Evolutionary conservation across 1,140 invertebrate species (phyloP).

Genomic region (Caenorhabditis inopinata): DNA sequence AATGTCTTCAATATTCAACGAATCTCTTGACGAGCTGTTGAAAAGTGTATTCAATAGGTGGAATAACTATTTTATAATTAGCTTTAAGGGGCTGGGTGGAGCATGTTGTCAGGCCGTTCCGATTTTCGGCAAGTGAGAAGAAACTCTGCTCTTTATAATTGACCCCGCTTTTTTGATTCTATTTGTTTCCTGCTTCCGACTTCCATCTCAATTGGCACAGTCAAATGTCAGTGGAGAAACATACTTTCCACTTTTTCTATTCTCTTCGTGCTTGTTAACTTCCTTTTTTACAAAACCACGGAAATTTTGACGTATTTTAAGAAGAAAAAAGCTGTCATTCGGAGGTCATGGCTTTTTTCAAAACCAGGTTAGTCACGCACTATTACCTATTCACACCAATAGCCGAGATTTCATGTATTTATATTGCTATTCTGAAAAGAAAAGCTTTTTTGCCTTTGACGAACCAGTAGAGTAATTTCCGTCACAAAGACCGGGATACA

Average conservation of each 20-base stretch:
- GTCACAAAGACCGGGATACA: conserved; percentile 61
- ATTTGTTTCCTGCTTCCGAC: conserved; percentile 9
- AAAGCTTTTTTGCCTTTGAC: not conserved
- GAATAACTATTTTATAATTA: no score
- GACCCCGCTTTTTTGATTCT: conserved; percentile 22
- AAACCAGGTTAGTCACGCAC: conserved; percentile 20
- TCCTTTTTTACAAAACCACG: conserved; percentile 5
- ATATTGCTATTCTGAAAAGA: conserved; percentile 21
- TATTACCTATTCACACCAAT: conserved; percentile 22
- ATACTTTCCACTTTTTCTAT: not conserved
- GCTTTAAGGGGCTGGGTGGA: no score
- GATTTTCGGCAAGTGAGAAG: no score
- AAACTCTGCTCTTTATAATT: conserved; percentile 24
- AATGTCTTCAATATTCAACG: no score
- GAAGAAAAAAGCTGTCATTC: not conserved
- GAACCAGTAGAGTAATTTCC: conserved; percentile 62
- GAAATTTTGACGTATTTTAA: conserved; percentile 6
- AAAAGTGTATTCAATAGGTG: no score
- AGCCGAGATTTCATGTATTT: conserved; percentile 1
- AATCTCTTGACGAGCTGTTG: no score
- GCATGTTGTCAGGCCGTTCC: no score
- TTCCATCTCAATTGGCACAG: conserved; percentile 16
- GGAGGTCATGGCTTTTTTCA: conserved; percentile 4
- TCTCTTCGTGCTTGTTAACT: not conserved
- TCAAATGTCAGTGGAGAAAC: not conserved